A percentile compares a stretch with the other conserved stretches of the same genome.
Conservation (phyloP, 1,140 invertebrate species). For the Drosophila kurseongensis region DNA sequence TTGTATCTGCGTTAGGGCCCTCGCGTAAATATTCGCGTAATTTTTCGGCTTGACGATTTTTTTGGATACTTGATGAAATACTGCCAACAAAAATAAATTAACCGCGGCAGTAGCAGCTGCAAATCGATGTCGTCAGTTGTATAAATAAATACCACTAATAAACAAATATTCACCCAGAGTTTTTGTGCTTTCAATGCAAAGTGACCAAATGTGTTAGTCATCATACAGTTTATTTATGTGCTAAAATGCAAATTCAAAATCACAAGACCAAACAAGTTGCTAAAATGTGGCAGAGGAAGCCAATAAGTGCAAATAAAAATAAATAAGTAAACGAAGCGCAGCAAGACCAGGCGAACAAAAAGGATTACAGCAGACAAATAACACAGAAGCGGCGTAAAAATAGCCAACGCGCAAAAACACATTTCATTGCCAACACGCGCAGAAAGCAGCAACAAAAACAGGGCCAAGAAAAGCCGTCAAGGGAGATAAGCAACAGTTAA, state of each 20-base stretch:
- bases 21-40: constrained; percentile 59
- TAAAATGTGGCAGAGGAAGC: constrained; percentile 64
- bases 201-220: constrained; percentile 72
- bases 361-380: constrained; percentile 61
- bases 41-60: constrained; percentile 23
- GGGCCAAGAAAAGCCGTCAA: constrained; percentile 19
- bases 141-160: constrained; percentile 43
- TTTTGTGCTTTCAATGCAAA: constrained; percentile 35
- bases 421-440: constrained; percentile 72
- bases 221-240: constrained; percentile 31
- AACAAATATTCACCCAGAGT: constrained; percentile 14
- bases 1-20: constrained; percentile 35
- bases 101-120: constrained; percentile 7
- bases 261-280: constrained; percentile 52
- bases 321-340: constrained; percentile 52
- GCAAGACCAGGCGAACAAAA: constrained; percentile 27
- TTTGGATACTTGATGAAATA: constrained; percentile 38
- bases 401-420: constrained; percentile 18
- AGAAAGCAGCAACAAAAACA: constrained; percentile 24
- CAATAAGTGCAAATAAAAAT: constrained; percentile 69
- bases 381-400: constrained; percentile 46
- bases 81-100: constrained; percentile 38
- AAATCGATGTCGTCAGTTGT: constrained; percentile 47
- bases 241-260: constrained; percentile 61
- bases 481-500: constrained; percentile 29